Percentiles rank a stretch among this genome's conserved stretches.
These are phyloP conservation scores for Aldrovandia affinis DNA, from an alignment of 2,797 vertebrate genomes.

Conservation along the genomic window DNA sequence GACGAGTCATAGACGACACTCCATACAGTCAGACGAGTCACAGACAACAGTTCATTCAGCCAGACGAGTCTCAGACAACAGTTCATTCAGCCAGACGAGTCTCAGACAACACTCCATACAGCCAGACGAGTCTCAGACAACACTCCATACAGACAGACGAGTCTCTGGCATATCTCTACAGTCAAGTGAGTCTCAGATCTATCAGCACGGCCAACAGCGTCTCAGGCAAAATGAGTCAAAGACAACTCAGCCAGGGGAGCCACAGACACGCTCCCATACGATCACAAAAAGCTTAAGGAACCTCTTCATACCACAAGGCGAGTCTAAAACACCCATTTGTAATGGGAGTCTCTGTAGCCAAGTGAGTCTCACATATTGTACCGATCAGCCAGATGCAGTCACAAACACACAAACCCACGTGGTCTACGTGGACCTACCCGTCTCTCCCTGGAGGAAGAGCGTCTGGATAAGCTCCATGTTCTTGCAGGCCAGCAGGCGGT, in stretches of 20 bases:
- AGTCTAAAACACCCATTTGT: too few species aligned
- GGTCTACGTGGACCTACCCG: constrained; percentile 75
- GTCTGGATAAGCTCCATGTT: constrained; percentile 95
- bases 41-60: neutral
- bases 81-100: neutral
- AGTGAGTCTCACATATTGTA: too few species aligned
- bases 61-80: neutral
- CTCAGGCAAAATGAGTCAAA: too few species aligned
- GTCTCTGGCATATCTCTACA: neutral
- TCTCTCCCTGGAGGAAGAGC: constrained; percentile 90
- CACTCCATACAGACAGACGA: neutral
- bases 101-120: neutral
- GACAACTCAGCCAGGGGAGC: neutral
- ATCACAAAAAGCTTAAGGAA: too few species aligned
- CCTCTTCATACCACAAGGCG: too few species aligned
- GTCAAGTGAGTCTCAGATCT: neutral
- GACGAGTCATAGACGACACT: neutral
- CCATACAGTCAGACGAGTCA: neutral
- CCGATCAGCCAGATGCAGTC: neutral
- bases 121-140: neutral
- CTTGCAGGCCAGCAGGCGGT: constrained; percentile 92
- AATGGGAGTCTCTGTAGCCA: too few species aligned
- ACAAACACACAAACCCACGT: neutral
- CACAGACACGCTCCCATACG: neutral
- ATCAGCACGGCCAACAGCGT: neutral